Conservation (phyloP, 2,113 vertebrate genomes). For the Thryonomys swinderianus region DNA sequence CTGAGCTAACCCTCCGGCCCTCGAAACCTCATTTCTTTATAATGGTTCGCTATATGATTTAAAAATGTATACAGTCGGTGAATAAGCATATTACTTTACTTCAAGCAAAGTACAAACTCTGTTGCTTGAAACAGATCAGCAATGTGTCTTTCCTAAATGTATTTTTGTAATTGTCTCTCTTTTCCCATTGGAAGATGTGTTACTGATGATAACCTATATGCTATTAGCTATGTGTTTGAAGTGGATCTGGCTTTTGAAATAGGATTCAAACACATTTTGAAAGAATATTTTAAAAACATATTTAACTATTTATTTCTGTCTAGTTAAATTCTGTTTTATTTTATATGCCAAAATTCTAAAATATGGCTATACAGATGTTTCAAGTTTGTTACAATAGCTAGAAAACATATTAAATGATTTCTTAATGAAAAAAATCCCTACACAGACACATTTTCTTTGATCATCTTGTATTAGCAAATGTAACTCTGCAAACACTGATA, state of each 20-base stretch:
- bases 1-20: too few relatives aligned
- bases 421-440: neutral
- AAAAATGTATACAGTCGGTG: neutral
- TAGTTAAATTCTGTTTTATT: neutral
- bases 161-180: neutral
- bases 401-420: neutral
- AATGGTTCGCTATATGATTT: neutral
- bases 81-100: neutral
- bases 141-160: neutral
- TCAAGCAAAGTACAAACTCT: neutral
- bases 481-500: neutral
- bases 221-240: neutral
- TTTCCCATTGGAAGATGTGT: neutral
- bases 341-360: neutral
- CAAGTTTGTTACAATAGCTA: neutral
- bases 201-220: neutral
- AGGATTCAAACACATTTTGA: neutral
- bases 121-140: neutral
- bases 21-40: neutral
- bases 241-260: neutral
- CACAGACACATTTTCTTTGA: neutral
- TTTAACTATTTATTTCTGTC: neutral
- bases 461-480: neutral
- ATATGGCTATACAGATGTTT: neutral
- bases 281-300: neutral